A percentile compares a stretch with the other conserved stretches of the same genome.
Evolutionary conservation across 2,113 vertebrate species (phyloP).

Genomic region (Microtus ochrogaster): DNA sequence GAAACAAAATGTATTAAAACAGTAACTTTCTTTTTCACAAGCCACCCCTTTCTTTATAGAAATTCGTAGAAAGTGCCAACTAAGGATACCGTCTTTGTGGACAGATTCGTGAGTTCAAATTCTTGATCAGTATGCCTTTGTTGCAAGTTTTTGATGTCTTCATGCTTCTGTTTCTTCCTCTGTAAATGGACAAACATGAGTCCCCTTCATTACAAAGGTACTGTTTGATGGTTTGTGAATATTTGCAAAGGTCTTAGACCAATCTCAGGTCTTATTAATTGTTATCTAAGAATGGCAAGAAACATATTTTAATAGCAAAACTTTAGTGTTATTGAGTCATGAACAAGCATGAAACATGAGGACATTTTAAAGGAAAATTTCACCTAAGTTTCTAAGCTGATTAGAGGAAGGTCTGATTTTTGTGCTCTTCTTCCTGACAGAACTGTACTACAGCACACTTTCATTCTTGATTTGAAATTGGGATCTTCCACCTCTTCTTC

Average conservation of each 20-base stretch:
- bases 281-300: constrained; percentile 16
- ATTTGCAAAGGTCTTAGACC: not conserved
- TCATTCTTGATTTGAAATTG: not conserved
- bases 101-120: not conserved
- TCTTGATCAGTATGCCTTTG: not conserved
- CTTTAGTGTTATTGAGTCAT: not conserved
- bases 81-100: not conserved
- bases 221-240: not conserved
- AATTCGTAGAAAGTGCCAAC: not conserved
- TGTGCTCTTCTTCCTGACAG: not conserved
- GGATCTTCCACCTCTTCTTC: not conserved
- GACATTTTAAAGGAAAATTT: not conserved
- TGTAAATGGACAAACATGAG: not conserved
- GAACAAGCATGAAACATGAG: not conserved
- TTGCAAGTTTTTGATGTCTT: not conserved
- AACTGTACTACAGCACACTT: not conserved
- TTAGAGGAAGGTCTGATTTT: not conserved
- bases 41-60: not conserved
- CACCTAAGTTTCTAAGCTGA: not conserved
- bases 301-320: constrained; percentile 1
- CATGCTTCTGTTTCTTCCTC: not conserved
- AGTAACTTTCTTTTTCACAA: not conserved
- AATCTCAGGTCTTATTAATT: not conserved
- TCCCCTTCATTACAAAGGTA: not conserved
- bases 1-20: constrained; percentile 1